Conservation (phyloP, 2,797 vertebrate genomes). For the Loris lydekkerianus region DNA sequence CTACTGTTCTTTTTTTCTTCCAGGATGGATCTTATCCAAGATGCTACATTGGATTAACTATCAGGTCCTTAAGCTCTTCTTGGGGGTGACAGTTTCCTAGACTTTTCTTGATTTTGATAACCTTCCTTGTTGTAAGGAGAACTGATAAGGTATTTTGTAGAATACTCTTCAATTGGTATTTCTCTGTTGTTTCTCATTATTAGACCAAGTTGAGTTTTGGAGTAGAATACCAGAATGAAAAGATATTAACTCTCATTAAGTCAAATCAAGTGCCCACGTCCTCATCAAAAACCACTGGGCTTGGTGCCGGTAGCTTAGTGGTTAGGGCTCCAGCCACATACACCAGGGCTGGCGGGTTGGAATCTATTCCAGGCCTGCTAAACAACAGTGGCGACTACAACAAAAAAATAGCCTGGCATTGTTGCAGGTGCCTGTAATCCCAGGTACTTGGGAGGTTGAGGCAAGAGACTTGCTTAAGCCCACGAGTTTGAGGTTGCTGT, state of each 20-base stretch:
- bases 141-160: neutral
- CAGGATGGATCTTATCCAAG: neutral
- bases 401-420: too few species aligned
- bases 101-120: neutral
- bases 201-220: neutral
- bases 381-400: too few species aligned
- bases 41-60: neutral
- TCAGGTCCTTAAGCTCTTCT: neutral
- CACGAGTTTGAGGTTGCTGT: too few species aligned
- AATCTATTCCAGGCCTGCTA: too few species aligned
- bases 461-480: too few species aligned
- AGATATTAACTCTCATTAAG: neutral
- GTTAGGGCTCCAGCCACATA: too few species aligned
- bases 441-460: too few species aligned
- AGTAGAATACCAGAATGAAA: neutral
- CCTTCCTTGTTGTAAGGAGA: neutral
- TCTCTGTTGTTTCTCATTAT: neutral
- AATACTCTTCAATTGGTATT: neutral
- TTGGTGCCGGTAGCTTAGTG: too few species aligned
- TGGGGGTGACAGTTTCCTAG: neutral
- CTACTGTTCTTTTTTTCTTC: neutral
- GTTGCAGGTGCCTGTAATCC: too few species aligned
- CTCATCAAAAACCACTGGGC: too few species aligned
- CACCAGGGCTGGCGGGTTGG: too few species aligned
- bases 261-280: neutral